Evolutionary conservation across 1,140 invertebrate genomes (phyloP).

Genomic region (Brachionus sp.): DNA sequence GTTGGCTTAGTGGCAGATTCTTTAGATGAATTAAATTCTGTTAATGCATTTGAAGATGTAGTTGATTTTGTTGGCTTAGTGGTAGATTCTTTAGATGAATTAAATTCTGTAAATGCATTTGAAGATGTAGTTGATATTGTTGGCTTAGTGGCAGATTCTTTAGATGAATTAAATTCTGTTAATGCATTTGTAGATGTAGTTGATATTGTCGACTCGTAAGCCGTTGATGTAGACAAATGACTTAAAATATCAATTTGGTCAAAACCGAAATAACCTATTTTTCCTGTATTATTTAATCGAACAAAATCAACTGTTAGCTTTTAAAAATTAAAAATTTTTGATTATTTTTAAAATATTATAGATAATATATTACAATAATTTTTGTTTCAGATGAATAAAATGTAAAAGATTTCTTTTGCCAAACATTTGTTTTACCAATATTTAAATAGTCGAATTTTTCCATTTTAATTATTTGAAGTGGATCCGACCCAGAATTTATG

Average conservation of each 20-base stretch:
- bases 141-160: neutral
- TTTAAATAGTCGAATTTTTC: neutral
- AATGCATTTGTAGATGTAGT: neutral
- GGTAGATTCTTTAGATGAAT: no score
- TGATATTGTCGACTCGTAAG: neutral
- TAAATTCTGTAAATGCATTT: no score
- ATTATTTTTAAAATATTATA: neutral
- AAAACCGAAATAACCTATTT: neutral
- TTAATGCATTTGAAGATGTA: neutral
- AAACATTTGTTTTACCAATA: neutral
- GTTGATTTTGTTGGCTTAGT: neutral
- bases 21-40: neutral
- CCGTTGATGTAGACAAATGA: neutral
- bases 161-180: neutral
- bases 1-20: neutral
- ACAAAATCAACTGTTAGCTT: neutral
- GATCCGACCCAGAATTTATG: neutral
- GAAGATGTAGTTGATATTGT: no score
- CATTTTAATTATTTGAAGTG: neutral
- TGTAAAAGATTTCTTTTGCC: neutral
- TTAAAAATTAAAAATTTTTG: neutral
- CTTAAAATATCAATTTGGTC: slow-evolving; percentile 1
- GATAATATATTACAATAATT: neutral
- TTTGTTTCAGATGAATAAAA: neutral
- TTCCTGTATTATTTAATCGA: neutral